Base-by-base conservation (phyloP, 2,113 vertebrate genomes). In the Lota lota region DNA sequence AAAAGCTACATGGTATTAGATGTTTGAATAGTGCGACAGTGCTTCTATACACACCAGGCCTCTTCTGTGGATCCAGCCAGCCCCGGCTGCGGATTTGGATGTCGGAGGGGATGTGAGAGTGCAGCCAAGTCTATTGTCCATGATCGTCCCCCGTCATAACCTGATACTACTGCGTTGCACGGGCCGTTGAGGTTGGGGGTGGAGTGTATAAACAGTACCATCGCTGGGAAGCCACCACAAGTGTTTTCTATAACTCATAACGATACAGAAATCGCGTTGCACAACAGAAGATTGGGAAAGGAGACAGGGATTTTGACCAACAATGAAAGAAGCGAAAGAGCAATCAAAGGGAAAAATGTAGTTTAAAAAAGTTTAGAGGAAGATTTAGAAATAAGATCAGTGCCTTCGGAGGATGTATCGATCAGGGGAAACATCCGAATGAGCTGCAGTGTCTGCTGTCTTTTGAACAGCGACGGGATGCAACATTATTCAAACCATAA, bases 211-310 rank as follows among this genome's bases (percentile, higher is more conserved):
- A 87, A 88, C 87, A 89, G 79, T 77, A 74, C 61, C 87, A 87
- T 88, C 82, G 79, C 67, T 83, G 80, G 73, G 78, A 79, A 88
- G 86, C 76, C 85, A 82, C 85, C 71, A 50, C 65, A 10, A 89
- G 77, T 86, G 85, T 83, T 88, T 86, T 83, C 85, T 82, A 81
- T 83, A 84, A 86, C 73, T 81, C 80, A 73, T 81, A 88, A 85
- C 54, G 70, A 84, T 75, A 74, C 67, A 70, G 62, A 64, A 79
- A 89, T 89, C 72, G 40, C 71, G 70, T 89, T 89, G 82, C 85
- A 88, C 86, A 87, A 88, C 80, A 84, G 70, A 85, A 72, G 84
- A 76, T 75, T 77, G 79, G 76, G 84, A 83, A 81, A 20, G 66
- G 64, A 82, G 78, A 72, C 57, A 57, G 63, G 19, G 54, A 53